Percentiles rank a stretch among this genome's conserved stretches.
Evolutionary conservation across 1,140 invertebrate species (phyloP).

Genomic region (Lasaia peninsularis): DNA sequence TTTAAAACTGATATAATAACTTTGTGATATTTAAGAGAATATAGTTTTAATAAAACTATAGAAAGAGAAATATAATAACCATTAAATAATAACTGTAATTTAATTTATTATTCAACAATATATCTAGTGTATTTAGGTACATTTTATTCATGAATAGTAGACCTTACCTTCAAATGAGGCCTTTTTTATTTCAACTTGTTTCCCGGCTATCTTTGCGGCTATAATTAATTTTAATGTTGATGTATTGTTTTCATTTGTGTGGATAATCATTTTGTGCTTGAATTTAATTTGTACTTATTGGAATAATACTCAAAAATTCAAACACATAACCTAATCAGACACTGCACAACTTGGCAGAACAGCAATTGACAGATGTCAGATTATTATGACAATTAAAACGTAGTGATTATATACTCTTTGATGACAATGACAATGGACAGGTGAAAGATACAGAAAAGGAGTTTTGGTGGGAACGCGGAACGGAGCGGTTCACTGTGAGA

Average conservation of each 20-base stretch:
- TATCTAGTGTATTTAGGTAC: no score
- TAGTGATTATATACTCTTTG: no score
- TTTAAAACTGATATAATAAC: no score
- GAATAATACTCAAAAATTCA: slow-evolving; percentile 17
- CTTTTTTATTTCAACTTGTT: slow-evolving; percentile 75
- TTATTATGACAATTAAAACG: no score
- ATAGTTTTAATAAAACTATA: no score
- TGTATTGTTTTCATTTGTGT: slow-evolving; percentile 85
- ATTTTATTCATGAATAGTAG: slow-evolving; percentile 17
- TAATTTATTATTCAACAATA: no score
- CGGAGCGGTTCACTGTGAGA: no score
- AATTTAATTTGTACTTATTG: slow-evolving; percentile 18
- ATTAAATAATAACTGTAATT: no score
- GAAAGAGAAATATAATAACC: no score
- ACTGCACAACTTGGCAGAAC: slow-evolving; percentile 13
- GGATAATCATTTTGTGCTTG: slow-evolving; percentile 79
- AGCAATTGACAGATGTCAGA: not conserved
- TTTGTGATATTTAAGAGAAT: no score
- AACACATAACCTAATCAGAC: slow-evolving; percentile 35
- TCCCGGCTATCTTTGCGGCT: slow-evolving; percentile 80
- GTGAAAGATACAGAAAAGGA: no score
- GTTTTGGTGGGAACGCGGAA: no score
- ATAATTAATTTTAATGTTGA: slow-evolving; percentile 83
- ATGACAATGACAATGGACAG: not conserved
- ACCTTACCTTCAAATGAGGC: slow-evolving; percentile 78